phyloP scores from a whole-genome alignment of 2,113 vertebrate genomes.

The Oceanites oceanicus region DNA sequence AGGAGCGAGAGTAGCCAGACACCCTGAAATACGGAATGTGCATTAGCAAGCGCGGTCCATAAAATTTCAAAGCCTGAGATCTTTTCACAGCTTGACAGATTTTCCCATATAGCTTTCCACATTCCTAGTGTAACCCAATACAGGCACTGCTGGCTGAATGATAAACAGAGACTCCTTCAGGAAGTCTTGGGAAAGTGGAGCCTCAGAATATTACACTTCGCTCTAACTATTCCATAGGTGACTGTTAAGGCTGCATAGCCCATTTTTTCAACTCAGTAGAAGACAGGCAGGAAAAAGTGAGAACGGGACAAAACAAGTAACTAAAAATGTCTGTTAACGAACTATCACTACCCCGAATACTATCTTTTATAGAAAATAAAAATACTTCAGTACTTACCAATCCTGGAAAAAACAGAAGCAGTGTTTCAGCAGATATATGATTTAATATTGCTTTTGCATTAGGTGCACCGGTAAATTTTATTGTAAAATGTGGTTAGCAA shows the following conservation, averaged over 20 bases:
- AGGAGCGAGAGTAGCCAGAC: neutral
- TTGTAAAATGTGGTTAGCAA: neutral
- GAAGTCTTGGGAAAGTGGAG: slow-evolving; percentile 25
- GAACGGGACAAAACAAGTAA: neutral
- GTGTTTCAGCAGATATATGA: neutral
- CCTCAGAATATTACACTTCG: neutral
- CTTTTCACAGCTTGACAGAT: slow-evolving; percentile 37
- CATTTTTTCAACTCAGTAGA: neutral
- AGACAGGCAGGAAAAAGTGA: neutral
- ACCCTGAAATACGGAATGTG: slow-evolving; percentile 22
- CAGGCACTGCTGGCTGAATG: slow-evolving; percentile 3
- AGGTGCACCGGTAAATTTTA: neutral
- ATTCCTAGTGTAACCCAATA: slow-evolving; percentile 55
- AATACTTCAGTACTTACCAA: neutral
- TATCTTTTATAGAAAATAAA: neutral
- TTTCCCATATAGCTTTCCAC: slow-evolving; percentile 51
- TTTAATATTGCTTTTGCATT: neutral
- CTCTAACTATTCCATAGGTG: slow-evolving; percentile 19
- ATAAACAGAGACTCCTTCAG: slow-evolving; percentile 55
- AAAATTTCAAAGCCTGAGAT: slow-evolving; percentile 43
- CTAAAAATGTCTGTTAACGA: neutral
- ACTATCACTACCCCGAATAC: neutral
- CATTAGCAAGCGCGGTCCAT: slow-evolving; percentile 37
- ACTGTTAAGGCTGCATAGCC: neutral
- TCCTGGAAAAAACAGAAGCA: neutral